phyloP scores from a whole-genome alignment of 1,140 invertebrate genomes.

The Subanguina moxae region DNA sequence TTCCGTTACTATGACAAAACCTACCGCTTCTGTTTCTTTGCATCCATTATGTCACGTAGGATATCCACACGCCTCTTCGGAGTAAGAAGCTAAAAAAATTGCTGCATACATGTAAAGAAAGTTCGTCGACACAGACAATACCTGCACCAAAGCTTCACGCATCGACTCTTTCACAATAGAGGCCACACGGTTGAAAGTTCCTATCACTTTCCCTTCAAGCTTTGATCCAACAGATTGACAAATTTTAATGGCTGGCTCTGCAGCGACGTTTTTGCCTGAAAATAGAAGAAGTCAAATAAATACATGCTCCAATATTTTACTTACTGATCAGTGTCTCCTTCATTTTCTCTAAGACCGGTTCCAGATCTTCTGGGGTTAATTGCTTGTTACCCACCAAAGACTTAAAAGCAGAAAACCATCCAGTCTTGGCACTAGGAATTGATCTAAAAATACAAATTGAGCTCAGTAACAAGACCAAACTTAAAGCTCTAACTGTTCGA shows the following conservation, averaged over 20 bases:
- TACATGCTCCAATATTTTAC: constrained; percentile 38
- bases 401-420: constrained; percentile 56
- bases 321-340: constrained; percentile 83
- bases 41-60: constrained; percentile 86
- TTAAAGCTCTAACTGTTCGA: not conserved
- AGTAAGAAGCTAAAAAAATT: constrained; percentile 73
- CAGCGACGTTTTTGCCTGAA: constrained; percentile 86
- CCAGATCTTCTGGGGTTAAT: constrained; percentile 67
- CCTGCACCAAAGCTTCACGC: constrained; percentile 53
- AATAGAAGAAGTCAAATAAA: constrained; percentile 29
- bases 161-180: constrained; percentile 86
- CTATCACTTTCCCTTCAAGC: constrained; percentile 79
- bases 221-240: constrained; percentile 89
- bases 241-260: constrained; percentile 86
- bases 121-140: not conserved
- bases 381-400: constrained; percentile 58
- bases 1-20: too few relatives aligned
- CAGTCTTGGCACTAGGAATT: constrained; percentile 17
- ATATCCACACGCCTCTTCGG: constrained; percentile 93
- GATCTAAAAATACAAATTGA: not conserved
- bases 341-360: constrained; percentile 85
- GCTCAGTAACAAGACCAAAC: not conserved
- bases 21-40: constrained; percentile 68
- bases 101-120: not conserved
- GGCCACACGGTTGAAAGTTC: constrained; percentile 64